Percentiles rank a stretch among this genome's conserved stretches.
phyloP scores from a whole-genome alignment of 2,888 invertebrate genomes.

The Folsomia candida region DNA sequence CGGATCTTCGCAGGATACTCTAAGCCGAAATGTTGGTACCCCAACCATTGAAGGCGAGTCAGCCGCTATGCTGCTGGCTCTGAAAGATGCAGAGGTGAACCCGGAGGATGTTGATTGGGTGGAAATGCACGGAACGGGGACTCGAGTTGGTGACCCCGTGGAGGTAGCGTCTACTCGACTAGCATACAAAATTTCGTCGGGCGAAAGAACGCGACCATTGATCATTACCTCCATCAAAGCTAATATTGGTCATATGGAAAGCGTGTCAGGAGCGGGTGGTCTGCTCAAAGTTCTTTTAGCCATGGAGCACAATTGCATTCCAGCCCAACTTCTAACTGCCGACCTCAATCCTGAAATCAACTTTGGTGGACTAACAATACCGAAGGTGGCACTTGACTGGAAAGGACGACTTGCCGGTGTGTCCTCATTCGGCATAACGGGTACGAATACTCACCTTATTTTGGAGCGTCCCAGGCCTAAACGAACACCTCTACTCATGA shows the following conservation, averaged over 20 bases:
- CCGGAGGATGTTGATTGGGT: slow-evolving; percentile 84
- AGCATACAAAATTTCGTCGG: neutral
- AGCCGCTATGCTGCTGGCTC: neutral
- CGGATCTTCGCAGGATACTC: neutral
- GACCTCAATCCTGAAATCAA: neutral
- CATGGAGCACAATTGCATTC: neutral
- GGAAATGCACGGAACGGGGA: slow-evolving; percentile 98
- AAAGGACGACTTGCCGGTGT: too few species aligned
- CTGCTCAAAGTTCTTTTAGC: neutral
- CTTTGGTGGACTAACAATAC: too few species aligned
- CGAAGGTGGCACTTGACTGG: too few species aligned
- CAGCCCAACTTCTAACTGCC: neutral
- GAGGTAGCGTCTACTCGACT: neutral
- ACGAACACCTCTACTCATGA: too few species aligned
- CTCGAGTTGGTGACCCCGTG: slow-evolving; percentile 61
- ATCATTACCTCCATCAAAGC: neutral
- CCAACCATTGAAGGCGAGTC: neutral
- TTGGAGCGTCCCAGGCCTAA: too few species aligned
- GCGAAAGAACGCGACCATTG: neutral
- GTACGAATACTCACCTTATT: too few species aligned
- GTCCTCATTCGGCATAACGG: too few species aligned
- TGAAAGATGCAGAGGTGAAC: slow-evolving; percentile 69
- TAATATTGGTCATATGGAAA: neutral
- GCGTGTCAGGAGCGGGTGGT: neutral
- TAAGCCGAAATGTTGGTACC: neutral